Percentiles rank a stretch among this genome's conserved stretches.
These are phyloP conservation scores for Pedetes capensis DNA, from an alignment of 2,113 vertebrate genomes.

Conservation along the genomic window DNA sequence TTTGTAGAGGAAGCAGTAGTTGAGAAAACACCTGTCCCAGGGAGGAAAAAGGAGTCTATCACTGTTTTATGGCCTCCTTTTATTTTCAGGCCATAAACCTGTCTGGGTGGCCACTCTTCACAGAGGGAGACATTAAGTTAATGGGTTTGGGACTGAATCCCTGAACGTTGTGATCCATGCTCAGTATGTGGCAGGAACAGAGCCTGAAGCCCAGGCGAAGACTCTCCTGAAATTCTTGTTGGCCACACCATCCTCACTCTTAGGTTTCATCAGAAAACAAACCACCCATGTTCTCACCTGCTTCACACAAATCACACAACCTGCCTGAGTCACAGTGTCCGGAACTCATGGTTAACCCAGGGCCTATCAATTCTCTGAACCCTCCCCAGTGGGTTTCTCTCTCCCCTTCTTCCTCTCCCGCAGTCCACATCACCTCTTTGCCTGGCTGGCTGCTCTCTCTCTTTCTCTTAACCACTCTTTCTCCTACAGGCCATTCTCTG, in stretches of 20 bases:
- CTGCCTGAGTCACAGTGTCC: neutral
- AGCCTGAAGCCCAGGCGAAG: neutral
- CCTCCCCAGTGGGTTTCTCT: neutral
- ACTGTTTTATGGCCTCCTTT: neutral
- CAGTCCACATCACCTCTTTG: neutral
- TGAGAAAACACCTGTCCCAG: neutral
- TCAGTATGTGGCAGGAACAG: neutral
- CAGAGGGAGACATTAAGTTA: neutral
- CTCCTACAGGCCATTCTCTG: neutral
- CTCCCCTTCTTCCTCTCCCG: accelerated
- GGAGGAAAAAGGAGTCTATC: neutral
- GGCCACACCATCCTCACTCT: neutral
- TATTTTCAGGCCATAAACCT: neutral
- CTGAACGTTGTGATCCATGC: neutral
- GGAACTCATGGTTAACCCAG: neutral
- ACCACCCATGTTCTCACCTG: neutral
- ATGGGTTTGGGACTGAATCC: neutral
- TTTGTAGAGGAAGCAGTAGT: neutral
- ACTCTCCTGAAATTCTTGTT: neutral
- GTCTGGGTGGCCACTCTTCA: neutral
- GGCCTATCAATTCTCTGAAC: neutral
- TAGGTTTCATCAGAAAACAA: neutral
- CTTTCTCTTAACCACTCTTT: accelerated
- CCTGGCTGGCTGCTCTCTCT: accelerated
- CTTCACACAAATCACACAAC: neutral